Evolutionary conservation across 1,140 invertebrate genomes (phyloP).

Genomic region (Lamellibrachia luymesi): DNA sequence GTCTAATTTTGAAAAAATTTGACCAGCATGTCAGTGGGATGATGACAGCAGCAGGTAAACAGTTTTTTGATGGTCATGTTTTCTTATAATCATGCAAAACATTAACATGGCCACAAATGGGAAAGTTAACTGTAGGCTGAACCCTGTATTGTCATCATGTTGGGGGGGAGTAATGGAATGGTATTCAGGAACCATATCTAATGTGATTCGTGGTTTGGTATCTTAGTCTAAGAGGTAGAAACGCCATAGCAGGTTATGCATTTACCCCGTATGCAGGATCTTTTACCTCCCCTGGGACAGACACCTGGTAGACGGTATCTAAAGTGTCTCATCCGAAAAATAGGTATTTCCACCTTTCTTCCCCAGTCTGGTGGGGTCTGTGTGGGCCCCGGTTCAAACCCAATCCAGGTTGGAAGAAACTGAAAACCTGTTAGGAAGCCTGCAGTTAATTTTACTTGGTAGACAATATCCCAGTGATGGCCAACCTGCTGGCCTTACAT

Average conservation of each 20-base stretch:
- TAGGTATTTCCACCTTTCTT: neutral
- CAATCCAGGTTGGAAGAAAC: neutral
- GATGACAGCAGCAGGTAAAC: too few species aligned
- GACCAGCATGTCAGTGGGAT: too few species aligned
- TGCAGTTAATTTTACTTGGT: neutral
- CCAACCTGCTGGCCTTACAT: neutral
- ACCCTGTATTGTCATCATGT: too few species aligned
- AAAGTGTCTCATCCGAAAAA: neutral
- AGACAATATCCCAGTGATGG: neutral
- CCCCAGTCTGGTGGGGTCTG: neutral
- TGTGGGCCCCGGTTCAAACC: neutral
- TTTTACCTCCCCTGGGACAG: too few species aligned
- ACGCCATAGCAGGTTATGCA: neutral
- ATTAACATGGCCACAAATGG: too few species aligned
- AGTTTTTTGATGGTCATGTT: too few species aligned
- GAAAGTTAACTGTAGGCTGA: too few species aligned
- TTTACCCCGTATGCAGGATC: neutral
- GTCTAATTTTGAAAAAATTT: too few species aligned
- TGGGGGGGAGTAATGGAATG: too few species aligned
- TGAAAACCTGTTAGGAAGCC: neutral
- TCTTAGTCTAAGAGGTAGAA: neutral
- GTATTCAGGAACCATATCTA: neutral
- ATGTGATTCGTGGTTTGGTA: neutral
- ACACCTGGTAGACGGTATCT: neutral
- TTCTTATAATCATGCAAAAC: too few species aligned